A percentile compares a stretch with the other conserved stretches of the same genome.
phyloP scores from a whole-genome alignment of 2,888 invertebrate genomes.

The Euplexia lucipara region DNA sequence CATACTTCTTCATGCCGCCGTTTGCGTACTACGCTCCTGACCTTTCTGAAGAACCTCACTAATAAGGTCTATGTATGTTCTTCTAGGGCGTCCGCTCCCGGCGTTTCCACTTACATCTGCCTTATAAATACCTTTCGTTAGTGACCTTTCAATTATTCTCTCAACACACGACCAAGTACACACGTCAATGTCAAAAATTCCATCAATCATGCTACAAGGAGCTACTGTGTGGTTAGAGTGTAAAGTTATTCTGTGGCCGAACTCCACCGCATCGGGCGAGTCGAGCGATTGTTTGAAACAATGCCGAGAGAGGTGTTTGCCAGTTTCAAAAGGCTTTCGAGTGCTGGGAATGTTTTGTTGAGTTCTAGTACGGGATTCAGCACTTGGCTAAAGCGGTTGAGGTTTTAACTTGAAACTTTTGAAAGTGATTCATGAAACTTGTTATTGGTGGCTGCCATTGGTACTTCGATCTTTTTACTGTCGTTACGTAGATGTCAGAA shows the following conservation, averaged over 20 bases:
- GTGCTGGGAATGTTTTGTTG: constrained; percentile 12
- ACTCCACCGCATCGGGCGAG: background rate
- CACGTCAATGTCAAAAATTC: background rate
- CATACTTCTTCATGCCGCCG: no score
- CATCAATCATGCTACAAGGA: constrained; percentile 11
- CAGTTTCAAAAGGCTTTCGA: constrained; percentile 30
- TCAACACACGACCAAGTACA: no score
- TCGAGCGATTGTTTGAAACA: constrained; percentile 41
- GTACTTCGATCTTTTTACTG: no score
- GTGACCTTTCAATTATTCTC: background rate
- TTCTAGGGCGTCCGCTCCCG: no score
- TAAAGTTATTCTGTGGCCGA: constrained; percentile 39
- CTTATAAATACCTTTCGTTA: no score
- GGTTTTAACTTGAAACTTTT: constrained; percentile 16
- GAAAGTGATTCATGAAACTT: background rate
- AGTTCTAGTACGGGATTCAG: constrained; percentile 5
- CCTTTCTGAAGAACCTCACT: no score
- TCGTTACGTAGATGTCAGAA: no score
- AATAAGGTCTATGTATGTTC: no score
- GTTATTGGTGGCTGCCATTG: no score
- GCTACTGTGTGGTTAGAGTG: constrained; percentile 17
- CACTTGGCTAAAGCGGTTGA: background rate
- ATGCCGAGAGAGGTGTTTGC: constrained; percentile 28
- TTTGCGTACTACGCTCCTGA: no score
- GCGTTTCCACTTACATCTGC: no score